These are phyloP conservation scores for Tipula vernalis DNA, from an alignment of 2,888 invertebrate genomes.

Conservation along the genomic window DNA sequence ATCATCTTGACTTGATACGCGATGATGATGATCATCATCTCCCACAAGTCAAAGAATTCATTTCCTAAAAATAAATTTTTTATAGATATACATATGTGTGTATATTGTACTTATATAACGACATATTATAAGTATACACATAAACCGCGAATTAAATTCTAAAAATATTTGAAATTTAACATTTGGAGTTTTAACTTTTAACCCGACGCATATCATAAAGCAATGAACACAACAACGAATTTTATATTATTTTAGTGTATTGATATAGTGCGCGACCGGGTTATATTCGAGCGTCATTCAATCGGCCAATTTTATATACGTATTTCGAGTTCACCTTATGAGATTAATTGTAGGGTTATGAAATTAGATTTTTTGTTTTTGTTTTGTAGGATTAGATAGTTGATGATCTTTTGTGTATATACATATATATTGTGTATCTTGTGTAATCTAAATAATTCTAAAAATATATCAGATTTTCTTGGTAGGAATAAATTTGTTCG, in stretches of 20 bases:
- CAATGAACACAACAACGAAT: not conserved
- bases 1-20: not conserved
- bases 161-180: not conserved
- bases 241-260: not conserved
- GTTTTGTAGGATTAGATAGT: not conserved
- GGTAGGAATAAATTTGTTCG: not conserved
- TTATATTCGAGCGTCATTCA: not conserved
- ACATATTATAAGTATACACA: not conserved
- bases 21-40: not conserved
- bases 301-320: not conserved
- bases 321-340: not conserved
- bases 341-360: not conserved
- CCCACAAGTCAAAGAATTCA: constrained; percentile 4
- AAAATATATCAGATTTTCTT: not conserved
- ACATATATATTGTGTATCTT: not conserved
- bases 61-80: not conserved
- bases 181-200: not conserved
- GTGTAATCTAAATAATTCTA: not conserved
- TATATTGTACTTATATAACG: not conserved
- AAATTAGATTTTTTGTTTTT: not conserved
- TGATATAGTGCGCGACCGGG: not conserved
- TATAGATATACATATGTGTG: not conserved
- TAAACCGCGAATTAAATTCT: not conserved
- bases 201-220: not conserved
- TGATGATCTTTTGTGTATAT: not conserved